These are phyloP conservation scores for Pluvialis apricaria DNA, from an alignment of 2,113 vertebrate genomes.

Conservation along the genomic window DNA sequence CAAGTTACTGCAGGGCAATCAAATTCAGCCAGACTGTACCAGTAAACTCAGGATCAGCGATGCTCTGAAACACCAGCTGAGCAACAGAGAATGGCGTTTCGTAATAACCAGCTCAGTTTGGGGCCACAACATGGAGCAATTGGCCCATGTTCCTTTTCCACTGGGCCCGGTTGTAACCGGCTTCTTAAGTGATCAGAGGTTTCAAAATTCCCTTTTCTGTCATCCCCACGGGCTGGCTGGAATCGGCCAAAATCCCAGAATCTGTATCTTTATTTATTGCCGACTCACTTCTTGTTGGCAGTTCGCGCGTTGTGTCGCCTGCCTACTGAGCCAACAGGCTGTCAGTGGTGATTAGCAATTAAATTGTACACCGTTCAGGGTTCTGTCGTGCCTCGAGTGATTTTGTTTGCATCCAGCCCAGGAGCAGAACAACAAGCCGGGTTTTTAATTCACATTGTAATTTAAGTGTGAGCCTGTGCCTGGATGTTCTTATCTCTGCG, in stretches of 20 bases:
- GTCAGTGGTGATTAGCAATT: conserved; percentile 15
- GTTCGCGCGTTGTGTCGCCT: background rate
- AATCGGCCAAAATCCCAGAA: background rate
- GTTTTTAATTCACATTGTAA: background rate
- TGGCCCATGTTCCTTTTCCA: background rate
- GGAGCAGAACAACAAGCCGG: background rate
- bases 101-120: background rate
- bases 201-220: background rate
- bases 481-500: background rate
- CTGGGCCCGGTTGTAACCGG: background rate
- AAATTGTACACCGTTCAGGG: background rate
- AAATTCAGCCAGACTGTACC: background rate
- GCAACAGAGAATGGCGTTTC: background rate
- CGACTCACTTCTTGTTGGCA: background rate
- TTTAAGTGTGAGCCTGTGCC: background rate
- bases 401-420: background rate
- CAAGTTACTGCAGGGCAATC: background rate
- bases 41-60: background rate
- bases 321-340: background rate
- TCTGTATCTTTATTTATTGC: conserved; percentile 5
- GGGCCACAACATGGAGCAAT: background rate
- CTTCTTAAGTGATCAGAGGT: background rate
- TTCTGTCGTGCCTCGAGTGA: background rate
- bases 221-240: background rate
- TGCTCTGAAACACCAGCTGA: background rate